phyloP scores from a whole-genome alignment of 2,797 vertebrate species.

The Amniataba percoides region DNA sequence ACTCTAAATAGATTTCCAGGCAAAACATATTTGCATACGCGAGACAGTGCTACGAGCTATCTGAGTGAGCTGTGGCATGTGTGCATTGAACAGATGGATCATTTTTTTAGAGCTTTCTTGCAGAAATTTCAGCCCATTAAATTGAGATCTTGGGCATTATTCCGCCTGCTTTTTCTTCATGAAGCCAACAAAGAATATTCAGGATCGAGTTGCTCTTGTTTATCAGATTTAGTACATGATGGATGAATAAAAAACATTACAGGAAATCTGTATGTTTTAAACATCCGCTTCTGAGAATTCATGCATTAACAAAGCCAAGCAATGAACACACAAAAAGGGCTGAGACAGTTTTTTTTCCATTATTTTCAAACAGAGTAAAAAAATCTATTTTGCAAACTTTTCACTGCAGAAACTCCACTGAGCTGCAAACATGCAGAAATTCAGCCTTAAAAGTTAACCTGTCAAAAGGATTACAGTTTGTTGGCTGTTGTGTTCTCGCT shows the following conservation, averaged over 20 bases:
- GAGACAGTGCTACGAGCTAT: slow-evolving; percentile 86
- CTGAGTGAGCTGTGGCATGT: slow-evolving; percentile 81
- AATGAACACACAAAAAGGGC: not conserved
- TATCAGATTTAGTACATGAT: slow-evolving; percentile 20
- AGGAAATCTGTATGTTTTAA: not conserved
- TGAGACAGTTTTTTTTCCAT: not conserved
- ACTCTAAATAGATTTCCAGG: slow-evolving; percentile 89
- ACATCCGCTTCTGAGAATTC: not conserved
- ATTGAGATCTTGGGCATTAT: slow-evolving; percentile 67
- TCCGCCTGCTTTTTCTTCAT: slow-evolving; percentile 60
- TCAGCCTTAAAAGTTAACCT: not conserved
- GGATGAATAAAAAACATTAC: not conserved
- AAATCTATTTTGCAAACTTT: not conserved
- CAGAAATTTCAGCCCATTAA: slow-evolving; percentile 85
- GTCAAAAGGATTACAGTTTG: not conserved
- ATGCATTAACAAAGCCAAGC: slow-evolving; percentile 7
- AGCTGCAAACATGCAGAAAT: not conserved
- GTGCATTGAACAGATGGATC: slow-evolving; percentile 85
- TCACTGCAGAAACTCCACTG: slow-evolving; percentile 4
- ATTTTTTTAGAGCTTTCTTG: slow-evolving; percentile 84
- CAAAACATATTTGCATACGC: slow-evolving; percentile 91
- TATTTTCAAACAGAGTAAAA: not conserved
- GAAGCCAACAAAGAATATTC: slow-evolving; percentile 32
- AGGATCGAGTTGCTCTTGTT: slow-evolving; percentile 40
- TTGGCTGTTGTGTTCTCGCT: not conserved